Evolutionary conservation across 2,888 invertebrate genomes (phyloP), one percentile per base, ranked within the genome.

Genomic region (Rutpela maculata): DNA sequence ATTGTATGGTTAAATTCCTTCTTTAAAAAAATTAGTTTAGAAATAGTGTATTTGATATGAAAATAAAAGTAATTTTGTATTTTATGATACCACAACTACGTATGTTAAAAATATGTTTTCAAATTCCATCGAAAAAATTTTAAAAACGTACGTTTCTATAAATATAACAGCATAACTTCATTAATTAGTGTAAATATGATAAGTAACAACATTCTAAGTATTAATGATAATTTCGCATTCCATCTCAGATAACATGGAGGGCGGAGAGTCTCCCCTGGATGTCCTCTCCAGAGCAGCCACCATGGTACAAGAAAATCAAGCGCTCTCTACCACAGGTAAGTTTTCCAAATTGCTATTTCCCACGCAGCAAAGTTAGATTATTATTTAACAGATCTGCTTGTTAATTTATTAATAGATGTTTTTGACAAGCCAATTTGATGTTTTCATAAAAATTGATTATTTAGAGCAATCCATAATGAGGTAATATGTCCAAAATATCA

Each of bases 241-340:
- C 79, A 73, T 81, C 65, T 77, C 79, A 75, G 78, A 81, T 82
- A 82, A 65, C 79, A 94, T 94, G 94, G 94, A 94, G 89, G 92
- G 93, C 85, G 93, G 95, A 89, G 97, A 97, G 91, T 95, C 96
- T 77, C 95, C 97, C 80, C 90, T 97, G 89, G 96, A 97, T 88
- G 96, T 97, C 84, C 92, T 97, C 83, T 96, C 96, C 83, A 93
- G 96, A 86, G 97, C 96, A 78, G 97, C 97, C 22, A 96, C 96
- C 22, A 96, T 97, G 96, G 94, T 97, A 84, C 95, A 95, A 81
- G 94, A 93, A 84, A 88, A 89, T 75, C 86, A 89, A 71, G 85
- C 88, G n/a, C 84, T 88, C 57, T 77, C 83, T 59, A 85, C 86
- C 65, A 85, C 92, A 85, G 93, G 93, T 93, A 90, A 90, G 90